Evolutionary conservation across 2,888 invertebrate species (phyloP).

Genomic region (Heliconius ismenius): DNA sequence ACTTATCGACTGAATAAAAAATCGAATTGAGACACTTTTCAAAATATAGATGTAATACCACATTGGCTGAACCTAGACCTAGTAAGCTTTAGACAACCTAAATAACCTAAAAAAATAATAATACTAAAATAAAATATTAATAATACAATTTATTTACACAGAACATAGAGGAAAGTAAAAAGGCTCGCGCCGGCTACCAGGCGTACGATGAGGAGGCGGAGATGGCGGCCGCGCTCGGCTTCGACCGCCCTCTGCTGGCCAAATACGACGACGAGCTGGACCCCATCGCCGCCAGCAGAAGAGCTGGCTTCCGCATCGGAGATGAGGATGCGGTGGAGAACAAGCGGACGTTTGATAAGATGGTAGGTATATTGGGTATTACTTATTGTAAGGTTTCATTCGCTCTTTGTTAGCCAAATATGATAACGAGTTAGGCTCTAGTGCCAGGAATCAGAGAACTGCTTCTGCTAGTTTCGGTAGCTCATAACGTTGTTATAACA

Average conservation of each 20-base stretch:
- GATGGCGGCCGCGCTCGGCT: slow-evolving; percentile 85
- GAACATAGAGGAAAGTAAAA: slow-evolving; percentile 92
- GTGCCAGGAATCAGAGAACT: too few species aligned
- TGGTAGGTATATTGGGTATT: slow-evolving; percentile 55
- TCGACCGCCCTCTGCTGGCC: slow-evolving; percentile 86
- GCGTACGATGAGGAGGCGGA: slow-evolving; percentile 91
- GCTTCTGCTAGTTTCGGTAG: too few species aligned
- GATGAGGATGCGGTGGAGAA: slow-evolving; percentile 81
- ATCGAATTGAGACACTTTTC: too few species aligned
- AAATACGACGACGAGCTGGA: slow-evolving; percentile 98
- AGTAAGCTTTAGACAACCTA: too few species aligned
- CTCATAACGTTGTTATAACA: too few species aligned
- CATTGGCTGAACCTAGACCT: too few species aligned
- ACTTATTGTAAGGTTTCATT: too few species aligned
- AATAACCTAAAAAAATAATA: neutral
- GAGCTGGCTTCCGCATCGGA: slow-evolving; percentile 89
- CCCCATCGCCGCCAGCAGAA: slow-evolving; percentile 76
- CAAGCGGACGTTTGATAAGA: slow-evolving; percentile 73
- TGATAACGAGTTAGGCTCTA: too few species aligned
- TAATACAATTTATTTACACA: slow-evolving; percentile 51
- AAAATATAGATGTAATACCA: too few species aligned
- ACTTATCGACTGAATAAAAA: too few species aligned
- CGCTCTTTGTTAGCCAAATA: too few species aligned
- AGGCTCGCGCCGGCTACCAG: slow-evolving; percentile 91
- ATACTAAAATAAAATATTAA: neutral